Conservation (phyloP, 2,113 vertebrate genomes). For the Beaufortia kweichowensis region DNA sequence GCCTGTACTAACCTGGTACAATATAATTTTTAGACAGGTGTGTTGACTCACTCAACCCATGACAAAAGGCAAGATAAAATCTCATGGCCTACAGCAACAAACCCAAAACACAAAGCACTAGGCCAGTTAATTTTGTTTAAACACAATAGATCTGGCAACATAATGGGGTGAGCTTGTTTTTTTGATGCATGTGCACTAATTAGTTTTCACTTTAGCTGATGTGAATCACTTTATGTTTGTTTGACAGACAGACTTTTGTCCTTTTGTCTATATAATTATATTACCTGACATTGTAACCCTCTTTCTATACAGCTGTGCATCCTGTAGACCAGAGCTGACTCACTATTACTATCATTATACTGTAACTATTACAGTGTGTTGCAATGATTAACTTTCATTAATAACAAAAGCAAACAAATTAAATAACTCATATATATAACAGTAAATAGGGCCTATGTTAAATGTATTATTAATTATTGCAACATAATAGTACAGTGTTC, state of each 20-base stretch:
- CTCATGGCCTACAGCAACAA: background rate
- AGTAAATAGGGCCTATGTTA: no score
- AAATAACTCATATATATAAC: no score
- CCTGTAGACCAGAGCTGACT: background rate
- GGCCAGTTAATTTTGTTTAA: background rate
- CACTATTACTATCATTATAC: no score
- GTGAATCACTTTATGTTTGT: background rate
- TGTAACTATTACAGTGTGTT: no score
- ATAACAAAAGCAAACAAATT: background rate
- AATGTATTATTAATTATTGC: no score
- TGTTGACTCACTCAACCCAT: background rate
- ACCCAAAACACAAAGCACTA: background rate
- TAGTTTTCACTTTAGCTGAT: conserved; percentile 30
- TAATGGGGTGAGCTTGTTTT: conserved; percentile 1
- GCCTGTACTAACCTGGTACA: no score
- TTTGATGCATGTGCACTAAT: background rate
- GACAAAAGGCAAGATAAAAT: background rate
- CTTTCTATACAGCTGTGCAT: background rate
- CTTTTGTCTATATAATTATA: conserved; percentile 32
- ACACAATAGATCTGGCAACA: conserved; percentile 17
- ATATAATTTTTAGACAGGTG: no score
- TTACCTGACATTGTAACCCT: conserved; percentile 28
- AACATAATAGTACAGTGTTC: no score
- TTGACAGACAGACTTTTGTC: background rate
- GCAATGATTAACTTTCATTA: no score